These are phyloP conservation scores for Zingel zingel DNA, from an alignment of 2,113 vertebrate genomes.

Conservation along the genomic window DNA sequence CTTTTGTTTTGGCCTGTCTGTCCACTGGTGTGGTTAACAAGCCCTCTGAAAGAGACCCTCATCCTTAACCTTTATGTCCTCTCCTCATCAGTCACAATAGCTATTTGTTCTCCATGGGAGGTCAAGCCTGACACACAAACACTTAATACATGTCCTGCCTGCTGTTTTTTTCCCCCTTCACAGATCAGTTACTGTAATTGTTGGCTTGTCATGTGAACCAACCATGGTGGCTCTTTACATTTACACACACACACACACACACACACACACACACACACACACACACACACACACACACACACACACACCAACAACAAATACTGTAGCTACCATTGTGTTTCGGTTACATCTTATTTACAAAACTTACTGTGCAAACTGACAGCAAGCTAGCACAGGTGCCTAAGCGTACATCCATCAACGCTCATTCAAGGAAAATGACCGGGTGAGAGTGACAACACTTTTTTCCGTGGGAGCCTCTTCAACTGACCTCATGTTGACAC, in stretches of 20 bases:
- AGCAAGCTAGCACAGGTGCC: constrained; percentile 64
- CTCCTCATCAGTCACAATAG: constrained; percentile 63
- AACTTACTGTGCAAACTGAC: constrained; percentile 52
- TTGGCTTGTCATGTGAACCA: constrained; percentile 56
- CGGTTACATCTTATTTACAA: constrained; percentile 55
- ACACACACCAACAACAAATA: constrained; percentile 44
- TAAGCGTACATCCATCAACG: constrained; percentile 51
- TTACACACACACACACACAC: constrained; percentile 19
- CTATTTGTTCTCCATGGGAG: constrained; percentile 73
- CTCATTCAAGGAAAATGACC: constrained; percentile 35
- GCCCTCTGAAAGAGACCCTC: constrained; percentile 52
- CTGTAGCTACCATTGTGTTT: constrained; percentile 23
- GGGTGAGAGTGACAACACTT: constrained; percentile 66
- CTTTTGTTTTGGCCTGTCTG: constrained; percentile 61
- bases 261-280: constrained; percentile 18
- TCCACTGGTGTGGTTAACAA: constrained; percentile 61
- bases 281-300: constrained; percentile 36
- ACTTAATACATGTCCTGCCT: constrained; percentile 43
- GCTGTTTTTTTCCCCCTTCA: constrained; percentile 28
- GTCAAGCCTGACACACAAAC: constrained; percentile 66
- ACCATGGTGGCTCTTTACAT: constrained; percentile 16
- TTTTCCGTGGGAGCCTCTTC: constrained; percentile 54
- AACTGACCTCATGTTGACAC: constrained; percentile 73
- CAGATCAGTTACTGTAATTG: constrained; percentile 69
- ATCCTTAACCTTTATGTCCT: constrained; percentile 59